phyloP scores from a whole-genome alignment of 2,797 vertebrate species.

The Helicolenus hilgendorfi region DNA sequence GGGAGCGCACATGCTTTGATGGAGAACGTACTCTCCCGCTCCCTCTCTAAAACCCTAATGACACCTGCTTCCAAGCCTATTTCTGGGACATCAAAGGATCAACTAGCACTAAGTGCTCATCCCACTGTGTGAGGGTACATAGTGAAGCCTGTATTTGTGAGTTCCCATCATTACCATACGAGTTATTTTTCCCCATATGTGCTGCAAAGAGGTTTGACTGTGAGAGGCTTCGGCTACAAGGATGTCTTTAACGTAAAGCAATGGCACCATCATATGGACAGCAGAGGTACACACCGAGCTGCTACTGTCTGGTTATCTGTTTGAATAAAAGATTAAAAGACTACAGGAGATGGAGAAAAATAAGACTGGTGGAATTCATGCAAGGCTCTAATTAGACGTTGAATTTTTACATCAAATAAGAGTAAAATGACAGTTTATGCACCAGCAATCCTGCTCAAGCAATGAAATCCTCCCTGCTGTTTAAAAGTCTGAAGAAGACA shows the following conservation, averaged over 20 bases:
- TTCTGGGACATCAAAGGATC: conserved; percentile 85
- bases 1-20: conserved; percentile 75
- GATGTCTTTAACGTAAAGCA: conserved; percentile 20
- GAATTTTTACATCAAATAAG: background rate
- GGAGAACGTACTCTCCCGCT: conserved; percentile 49
- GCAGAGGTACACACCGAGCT: background rate
- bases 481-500: background rate
- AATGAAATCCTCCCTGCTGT: background rate
- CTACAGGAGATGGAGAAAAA: background rate
- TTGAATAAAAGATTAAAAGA: conserved; percentile 32
- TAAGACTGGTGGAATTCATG: conserved; percentile 19
- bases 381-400: background rate
- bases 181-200: conserved; percentile 29
- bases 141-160: conserved; percentile 58
- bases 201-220: background rate
- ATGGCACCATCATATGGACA: conserved; percentile 76
- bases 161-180: conserved; percentile 62
- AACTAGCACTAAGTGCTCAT: conserved; percentile 76
- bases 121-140: conserved; percentile 62
- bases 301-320: background rate
- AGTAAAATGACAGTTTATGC: background rate
- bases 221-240: background rate
- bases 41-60: conserved; percentile 76
- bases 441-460: background rate
- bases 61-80: conserved; percentile 77